phyloP scores from a whole-genome alignment of 2,113 vertebrate species.

The Heterotilapia buettikoferi region DNA sequence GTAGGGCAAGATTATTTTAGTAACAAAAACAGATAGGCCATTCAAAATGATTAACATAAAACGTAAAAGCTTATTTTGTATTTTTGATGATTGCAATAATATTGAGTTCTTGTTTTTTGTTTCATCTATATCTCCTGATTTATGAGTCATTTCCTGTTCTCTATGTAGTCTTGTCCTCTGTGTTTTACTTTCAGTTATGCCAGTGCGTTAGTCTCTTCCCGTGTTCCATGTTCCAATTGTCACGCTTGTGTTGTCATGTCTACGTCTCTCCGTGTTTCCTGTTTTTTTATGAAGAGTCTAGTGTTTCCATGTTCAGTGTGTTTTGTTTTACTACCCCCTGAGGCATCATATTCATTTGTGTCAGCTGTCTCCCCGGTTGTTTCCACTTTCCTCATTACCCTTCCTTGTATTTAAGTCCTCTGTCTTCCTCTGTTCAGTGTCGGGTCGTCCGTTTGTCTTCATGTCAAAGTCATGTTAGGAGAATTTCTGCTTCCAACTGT shows the following conservation, averaged over 20 bases:
- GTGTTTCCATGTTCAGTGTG: neutral
- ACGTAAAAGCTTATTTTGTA: neutral
- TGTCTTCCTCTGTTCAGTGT: neutral
- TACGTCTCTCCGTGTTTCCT: neutral
- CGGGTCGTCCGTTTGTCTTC: fast-evolving
- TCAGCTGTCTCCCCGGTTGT: neutral
- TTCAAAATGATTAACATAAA: neutral
- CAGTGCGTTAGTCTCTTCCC: fast-evolving
- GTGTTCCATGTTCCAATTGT: neutral
- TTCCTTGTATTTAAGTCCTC: neutral
- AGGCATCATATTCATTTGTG: neutral
- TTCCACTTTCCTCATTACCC: neutral
- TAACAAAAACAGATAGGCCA: neutral
- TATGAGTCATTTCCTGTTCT: neutral
- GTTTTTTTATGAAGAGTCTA: neutral
- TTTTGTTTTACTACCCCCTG: neutral
- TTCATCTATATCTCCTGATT: neutral
- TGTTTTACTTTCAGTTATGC: neutral
- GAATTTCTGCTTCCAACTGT: neutral
- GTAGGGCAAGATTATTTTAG: neutral
- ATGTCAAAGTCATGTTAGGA: neutral
- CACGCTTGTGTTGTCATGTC: neutral
- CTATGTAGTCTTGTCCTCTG: neutral
- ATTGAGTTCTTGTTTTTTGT: neutral
- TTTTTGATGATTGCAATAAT: neutral